Evolutionary conservation across 2,797 vertebrate species (phyloP).

Genomic region (Argentina silus): DNA sequence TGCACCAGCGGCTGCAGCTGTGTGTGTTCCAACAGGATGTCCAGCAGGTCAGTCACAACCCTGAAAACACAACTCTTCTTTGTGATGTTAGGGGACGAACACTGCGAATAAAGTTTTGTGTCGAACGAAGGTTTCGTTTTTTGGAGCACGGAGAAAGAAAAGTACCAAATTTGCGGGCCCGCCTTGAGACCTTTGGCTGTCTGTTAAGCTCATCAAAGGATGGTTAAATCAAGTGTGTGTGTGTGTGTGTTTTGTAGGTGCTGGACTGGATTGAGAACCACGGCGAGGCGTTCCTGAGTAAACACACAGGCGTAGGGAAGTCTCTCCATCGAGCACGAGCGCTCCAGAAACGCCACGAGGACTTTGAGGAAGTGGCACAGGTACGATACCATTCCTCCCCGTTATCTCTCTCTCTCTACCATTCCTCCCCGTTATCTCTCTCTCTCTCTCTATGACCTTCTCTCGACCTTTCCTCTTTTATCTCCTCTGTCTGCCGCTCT

Average conservation of each 20-base stretch:
- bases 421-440: not conserved
- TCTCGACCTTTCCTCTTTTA: not conserved
- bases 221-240: conserved; percentile 11
- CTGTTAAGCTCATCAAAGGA: too few relatives aligned
- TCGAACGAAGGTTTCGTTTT: too few relatives aligned
- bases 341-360: conserved; percentile 89
- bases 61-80: too few relatives aligned
- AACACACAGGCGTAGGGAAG: conserved; percentile 90
- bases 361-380: conserved; percentile 93
- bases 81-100: too few relatives aligned
- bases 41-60: conserved; percentile 80
- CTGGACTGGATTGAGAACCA: conserved; percentile 94
- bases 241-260: conserved; percentile 69
- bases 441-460: conserved; percentile 13
- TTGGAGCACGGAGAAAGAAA: too few relatives aligned
- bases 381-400: conserved; percentile 59
- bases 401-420: conserved; percentile 23
- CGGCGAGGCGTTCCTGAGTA: conserved; percentile 90
- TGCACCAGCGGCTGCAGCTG: conserved; percentile 88
- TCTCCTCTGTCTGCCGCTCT: conserved; percentile 11
- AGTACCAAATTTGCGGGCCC: too few relatives aligned
- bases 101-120: too few relatives aligned
- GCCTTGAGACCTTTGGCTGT: too few relatives aligned
- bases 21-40: conserved; percentile 92
- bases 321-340: conserved; percentile 89